Conservation (phyloP, 2,888 invertebrate species). For the Chymomyza caudatula region DNA sequence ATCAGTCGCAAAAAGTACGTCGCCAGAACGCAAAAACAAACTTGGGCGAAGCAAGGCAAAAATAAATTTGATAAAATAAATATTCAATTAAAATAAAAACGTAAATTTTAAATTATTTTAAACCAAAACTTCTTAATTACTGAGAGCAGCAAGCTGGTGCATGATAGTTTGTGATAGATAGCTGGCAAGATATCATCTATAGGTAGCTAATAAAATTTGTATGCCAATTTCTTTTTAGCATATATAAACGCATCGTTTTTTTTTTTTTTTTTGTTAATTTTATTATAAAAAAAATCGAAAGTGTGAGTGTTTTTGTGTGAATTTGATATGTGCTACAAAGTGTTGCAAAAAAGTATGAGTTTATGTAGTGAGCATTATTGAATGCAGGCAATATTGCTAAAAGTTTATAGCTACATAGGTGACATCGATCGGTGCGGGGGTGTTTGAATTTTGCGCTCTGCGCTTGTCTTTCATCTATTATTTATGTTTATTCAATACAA, state of each 20-base stretch:
- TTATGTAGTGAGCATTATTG: too few relatives aligned
- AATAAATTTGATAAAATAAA: constrained; percentile 10
- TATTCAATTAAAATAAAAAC: constrained; percentile 11
- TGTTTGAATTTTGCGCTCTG: background rate
- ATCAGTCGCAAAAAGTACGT: constrained; percentile 76
- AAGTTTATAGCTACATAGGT: background rate
- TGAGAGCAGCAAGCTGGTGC: background rate
- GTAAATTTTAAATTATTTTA: background rate
- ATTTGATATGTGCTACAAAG: background rate
- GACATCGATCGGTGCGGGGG: background rate
- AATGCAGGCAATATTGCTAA: background rate
- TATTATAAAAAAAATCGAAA: background rate
- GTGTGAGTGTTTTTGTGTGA: background rate
- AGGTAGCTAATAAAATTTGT: background rate
- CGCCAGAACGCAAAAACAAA: constrained; percentile 63
- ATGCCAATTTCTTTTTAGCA: constrained; percentile 21
- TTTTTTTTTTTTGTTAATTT: constrained; percentile 9
- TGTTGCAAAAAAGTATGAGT: background rate
- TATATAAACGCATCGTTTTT: constrained; percentile 6
- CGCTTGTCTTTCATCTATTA: constrained; percentile 35
- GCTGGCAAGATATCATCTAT: background rate
- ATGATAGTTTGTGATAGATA: background rate
- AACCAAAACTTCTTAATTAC: constrained; percentile 4
- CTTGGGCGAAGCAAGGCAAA: constrained; percentile 1
- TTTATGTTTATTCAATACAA: constrained; percentile 40